These are phyloP conservation scores for Muntiacus reevesi DNA, from an alignment of 2,113 vertebrate species.

Conservation along the genomic window DNA sequence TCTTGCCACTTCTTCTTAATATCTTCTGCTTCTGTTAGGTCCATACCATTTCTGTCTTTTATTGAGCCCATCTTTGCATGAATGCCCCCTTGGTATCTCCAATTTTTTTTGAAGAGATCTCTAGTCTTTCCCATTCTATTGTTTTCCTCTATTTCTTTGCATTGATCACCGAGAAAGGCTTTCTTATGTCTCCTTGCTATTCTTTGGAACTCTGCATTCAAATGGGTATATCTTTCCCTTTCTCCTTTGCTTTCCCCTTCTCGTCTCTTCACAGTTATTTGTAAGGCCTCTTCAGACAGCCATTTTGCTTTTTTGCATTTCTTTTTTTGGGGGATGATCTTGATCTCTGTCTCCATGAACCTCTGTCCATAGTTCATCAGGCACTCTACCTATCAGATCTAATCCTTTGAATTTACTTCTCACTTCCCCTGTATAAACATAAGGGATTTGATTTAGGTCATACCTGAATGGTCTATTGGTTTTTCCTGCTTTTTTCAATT, in stretches of 20 bases:
- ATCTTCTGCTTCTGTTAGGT: neutral
- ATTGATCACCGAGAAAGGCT: neutral
- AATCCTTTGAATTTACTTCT: neutral
- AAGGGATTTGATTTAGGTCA: neutral
- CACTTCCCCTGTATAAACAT: neutral
- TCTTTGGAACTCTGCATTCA: neutral
- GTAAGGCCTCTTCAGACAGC: neutral
- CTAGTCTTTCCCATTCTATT: neutral
- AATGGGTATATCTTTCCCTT: rapidly evolving
- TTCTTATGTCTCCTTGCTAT: neutral
- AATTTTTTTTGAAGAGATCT: neutral
- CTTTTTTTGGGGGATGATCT: neutral
- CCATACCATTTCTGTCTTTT: neutral
- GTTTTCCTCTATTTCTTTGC: neutral
- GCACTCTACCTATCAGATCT: neutral
- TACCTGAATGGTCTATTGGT: neutral
- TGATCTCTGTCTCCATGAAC: neutral
- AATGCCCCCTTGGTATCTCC: neutral
- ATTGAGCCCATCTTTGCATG: neutral
- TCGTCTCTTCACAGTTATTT: neutral
- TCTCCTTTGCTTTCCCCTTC: neutral
- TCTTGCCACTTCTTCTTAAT: neutral
- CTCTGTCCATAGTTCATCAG: neutral
- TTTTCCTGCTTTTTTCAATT: neutral
- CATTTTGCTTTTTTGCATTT: neutral